phyloP scores from a whole-genome alignment of 2,888 invertebrate species.

The Acheta domesticus region DNA sequence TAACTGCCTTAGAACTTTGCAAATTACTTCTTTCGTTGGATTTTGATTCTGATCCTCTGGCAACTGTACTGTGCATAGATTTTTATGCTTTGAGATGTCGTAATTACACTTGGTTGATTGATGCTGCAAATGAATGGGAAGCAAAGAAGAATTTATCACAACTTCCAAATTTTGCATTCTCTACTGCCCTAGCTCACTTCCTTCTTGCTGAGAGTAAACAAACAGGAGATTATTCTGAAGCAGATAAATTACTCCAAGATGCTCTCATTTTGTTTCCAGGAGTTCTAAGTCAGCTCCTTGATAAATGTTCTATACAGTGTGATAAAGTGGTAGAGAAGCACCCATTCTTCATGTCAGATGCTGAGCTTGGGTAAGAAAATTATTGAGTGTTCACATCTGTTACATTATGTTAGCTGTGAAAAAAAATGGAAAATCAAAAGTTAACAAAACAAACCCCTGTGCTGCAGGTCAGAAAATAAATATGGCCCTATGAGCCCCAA shows the following conservation, averaged over 20 bases:
- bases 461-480: too few species aligned
- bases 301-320: constrained; percentile 70
- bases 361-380: constrained; percentile 47
- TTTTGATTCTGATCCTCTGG: constrained; percentile 71
- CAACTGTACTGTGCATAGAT: constrained; percentile 73
- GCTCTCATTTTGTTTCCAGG: constrained; percentile 81
- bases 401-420: too few species aligned
- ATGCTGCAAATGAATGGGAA: constrained; percentile 55
- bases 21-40: constrained; percentile 77
- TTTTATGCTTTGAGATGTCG: constrained; percentile 69
- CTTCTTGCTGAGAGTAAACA: constrained; percentile 51
- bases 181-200: constrained; percentile 71
- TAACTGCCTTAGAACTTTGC: constrained; percentile 83
- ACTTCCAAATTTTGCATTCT: constrained; percentile 84
- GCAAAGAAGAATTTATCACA: constrained; percentile 65
- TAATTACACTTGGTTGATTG: constrained; percentile 68
- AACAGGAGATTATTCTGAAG: constrained; percentile 46
- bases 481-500: too few species aligned
- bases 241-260: constrained; percentile 67
- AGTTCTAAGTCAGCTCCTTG: constrained; percentile 65
- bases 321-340: constrained; percentile 61
- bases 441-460: too few species aligned
- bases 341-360: constrained; percentile 49
- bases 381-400: too few species aligned
- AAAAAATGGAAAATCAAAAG: too few species aligned